Evolutionary conservation across 2,797 vertebrate genomes (phyloP).

Genomic region (Malurus splendens): DNA sequence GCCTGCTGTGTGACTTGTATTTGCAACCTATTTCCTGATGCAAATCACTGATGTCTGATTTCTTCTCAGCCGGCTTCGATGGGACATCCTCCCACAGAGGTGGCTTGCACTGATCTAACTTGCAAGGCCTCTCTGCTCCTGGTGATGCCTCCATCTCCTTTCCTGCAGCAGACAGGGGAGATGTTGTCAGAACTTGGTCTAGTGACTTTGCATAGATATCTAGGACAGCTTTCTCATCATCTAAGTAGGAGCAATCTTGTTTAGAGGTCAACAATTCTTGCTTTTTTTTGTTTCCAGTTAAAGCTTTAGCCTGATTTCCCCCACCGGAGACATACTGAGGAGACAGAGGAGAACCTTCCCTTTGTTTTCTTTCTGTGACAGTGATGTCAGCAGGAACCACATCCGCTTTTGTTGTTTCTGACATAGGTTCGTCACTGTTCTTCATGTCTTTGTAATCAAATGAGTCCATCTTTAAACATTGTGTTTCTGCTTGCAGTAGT

Average conservation of each 20-base stretch:
- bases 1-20: background rate
- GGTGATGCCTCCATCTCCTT: background rate
- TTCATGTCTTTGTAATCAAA: background rate
- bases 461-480: background rate
- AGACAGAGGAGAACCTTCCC: background rate
- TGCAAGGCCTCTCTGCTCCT: background rate
- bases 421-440: background rate
- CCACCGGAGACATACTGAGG: background rate
- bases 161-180: background rate
- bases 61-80: background rate
- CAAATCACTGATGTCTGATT: background rate
- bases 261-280: constrained; percentile 16
- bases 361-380: background rate
- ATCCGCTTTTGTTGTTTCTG: constrained; percentile 52
- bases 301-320: background rate
- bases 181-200: background rate
- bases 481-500: background rate
- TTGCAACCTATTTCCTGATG: background rate
- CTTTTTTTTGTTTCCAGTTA: background rate
- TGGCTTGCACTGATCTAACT: background rate
- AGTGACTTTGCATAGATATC: constrained; percentile 30
- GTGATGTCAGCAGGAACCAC: background rate
- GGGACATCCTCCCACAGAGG: background rate
- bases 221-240: constrained; percentile 13
- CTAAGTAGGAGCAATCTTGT: constrained; percentile 8